Evolutionary conservation across 2,113 vertebrate genomes (phyloP).

Genomic region (Falcunculus frontatus): DNA sequence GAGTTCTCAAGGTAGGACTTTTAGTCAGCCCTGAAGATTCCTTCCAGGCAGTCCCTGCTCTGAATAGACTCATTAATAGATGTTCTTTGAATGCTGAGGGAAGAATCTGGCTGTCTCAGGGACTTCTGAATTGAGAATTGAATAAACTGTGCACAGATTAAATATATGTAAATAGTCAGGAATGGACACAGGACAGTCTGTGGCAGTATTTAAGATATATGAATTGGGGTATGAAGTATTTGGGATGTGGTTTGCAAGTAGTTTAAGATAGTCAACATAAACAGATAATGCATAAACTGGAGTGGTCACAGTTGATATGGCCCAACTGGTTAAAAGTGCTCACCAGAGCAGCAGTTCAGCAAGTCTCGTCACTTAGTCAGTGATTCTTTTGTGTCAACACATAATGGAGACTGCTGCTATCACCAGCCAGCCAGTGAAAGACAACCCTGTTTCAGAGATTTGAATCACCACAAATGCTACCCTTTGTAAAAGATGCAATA

Average conservation of each 20-base stretch:
- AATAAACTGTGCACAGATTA: neutral
- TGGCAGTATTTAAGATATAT: neutral
- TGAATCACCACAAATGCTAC: neutral
- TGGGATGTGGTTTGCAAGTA: neutral
- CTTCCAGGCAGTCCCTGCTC: neutral
- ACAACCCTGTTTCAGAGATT: neutral
- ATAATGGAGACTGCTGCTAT: neutral
- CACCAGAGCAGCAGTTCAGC: neutral
- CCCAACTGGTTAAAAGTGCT: neutral
- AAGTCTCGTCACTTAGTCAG: neutral
- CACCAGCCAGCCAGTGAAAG: neutral
- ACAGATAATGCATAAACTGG: neutral
- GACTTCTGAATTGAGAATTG: neutral
- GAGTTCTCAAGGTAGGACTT: neutral
- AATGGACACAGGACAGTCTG: neutral
- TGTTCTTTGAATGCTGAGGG: neutral
- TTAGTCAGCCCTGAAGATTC: neutral
- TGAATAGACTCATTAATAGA: neutral
- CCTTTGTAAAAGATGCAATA: neutral
- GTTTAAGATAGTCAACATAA: neutral
- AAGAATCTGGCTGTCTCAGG: neutral
- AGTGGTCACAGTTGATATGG: neutral
- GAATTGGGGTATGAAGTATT: neutral
- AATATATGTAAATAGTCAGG: neutral
- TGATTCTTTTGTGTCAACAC: accelerated